Base-by-base conservation (phyloP, 2,888 invertebrate species). In the Chaitophorus viminalis region DNA sequence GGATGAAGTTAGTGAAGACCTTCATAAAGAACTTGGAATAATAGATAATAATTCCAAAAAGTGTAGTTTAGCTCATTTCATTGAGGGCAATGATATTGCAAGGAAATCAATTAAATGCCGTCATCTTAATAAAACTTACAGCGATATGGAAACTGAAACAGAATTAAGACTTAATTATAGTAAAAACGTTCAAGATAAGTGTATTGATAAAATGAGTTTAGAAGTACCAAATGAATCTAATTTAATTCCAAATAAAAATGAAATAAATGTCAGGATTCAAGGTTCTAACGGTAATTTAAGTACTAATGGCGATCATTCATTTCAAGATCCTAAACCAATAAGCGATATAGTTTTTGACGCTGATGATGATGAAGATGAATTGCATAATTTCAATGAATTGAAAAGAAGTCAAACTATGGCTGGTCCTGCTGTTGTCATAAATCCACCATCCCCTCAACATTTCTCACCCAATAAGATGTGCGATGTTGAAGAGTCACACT, bases 41-140 rank as follows among this genome's bases (percentile, higher is more conserved):
- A 88, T 88, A n/a, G 86, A 88, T 11, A 83, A 79, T 39, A 75
- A 68, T 46, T n/a, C 76, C n/a, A 89, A 87, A 29, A 82, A 89
- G 70, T 96, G 96, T 91, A 96, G 96, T 90, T 92, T 96, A 90
- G 96, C 96, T 1, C 94, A 95, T 90, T 96, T 96, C 90, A 95
- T 95, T 89, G 96, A 96, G 92, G 96, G 89, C 33, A 96, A 94
- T 91, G 96, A 96, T 91, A 96, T 96, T 89, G 95, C 95, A 0
- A 93, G 96, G 78, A 94, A 94, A 91, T 96, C 96, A 4, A 95
- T 96, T 91, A 95, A 94, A 89, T 90, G 90, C 85, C 89, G 90
- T 76, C 90, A 90, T 89, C 46, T 89, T n/a, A 89, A 89, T 85
- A 89, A 88, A 83, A 88, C 89, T n/a, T 83, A 88, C 33, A 89